A percentile compares a stretch with the other conserved stretches of the same genome.
These are phyloP conservation scores for Raja brachyura DNA, from an alignment of 2,113 vertebrate species.

Conservation along the genomic window DNA sequence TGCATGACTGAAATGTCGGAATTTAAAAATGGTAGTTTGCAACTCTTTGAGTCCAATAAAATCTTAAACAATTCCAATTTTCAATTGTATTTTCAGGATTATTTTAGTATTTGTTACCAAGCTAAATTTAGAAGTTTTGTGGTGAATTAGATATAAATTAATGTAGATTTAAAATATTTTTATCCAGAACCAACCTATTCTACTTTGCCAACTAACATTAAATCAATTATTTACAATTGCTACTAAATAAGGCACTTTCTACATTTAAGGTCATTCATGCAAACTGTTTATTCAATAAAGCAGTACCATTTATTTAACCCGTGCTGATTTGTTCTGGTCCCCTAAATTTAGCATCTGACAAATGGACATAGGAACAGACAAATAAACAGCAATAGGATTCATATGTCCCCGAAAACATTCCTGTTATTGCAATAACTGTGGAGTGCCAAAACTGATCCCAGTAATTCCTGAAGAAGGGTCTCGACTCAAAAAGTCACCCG, in stretches of 20 bases:
- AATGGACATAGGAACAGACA: background rate
- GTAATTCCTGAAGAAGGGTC: background rate
- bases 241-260: background rate
- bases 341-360: background rate
- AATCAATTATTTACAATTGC: background rate
- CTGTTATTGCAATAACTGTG: background rate
- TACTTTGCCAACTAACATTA: background rate
- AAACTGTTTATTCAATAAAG: background rate
- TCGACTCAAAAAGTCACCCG: no score
- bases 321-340: background rate
- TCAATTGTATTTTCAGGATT: background rate
- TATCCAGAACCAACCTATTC: background rate
- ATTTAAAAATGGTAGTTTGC: background rate
- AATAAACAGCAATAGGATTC: background rate
- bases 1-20: background rate
- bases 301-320: background rate
- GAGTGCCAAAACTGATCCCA: background rate
- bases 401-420: background rate
- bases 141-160: background rate
- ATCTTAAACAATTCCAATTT: slow-evolving; percentile 9
- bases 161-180: background rate
- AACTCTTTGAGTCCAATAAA: background rate
- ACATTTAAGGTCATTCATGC: background rate
- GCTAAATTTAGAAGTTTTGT: background rate
- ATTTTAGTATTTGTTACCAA: background rate